These are phyloP conservation scores for Gobio gobio DNA, from an alignment of 2,113 vertebrate species.

Conservation along the genomic window DNA sequence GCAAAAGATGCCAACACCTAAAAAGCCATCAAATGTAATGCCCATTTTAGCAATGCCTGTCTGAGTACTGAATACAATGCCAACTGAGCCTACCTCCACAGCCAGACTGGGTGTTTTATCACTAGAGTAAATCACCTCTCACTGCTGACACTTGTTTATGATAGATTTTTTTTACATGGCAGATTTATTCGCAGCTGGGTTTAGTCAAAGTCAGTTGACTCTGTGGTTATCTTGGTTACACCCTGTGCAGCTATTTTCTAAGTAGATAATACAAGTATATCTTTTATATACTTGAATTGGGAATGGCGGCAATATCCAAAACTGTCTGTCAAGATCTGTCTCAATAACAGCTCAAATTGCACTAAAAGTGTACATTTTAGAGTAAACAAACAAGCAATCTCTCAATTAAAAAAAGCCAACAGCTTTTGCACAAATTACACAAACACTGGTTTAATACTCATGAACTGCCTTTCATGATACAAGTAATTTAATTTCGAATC, in stretches of 20 bases:
- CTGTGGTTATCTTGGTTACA: background rate
- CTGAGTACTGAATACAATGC: background rate
- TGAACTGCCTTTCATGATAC: background rate
- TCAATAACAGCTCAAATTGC: background rate
- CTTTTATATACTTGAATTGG: background rate
- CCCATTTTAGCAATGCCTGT: conserved; percentile 21
- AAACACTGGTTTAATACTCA: background rate
- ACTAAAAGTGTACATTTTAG: background rate
- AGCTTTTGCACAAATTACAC: background rate
- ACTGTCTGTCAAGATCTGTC: background rate
- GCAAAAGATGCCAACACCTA: conserved; percentile 37
- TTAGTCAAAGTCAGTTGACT: background rate
- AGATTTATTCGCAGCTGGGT: conserved; percentile 22
- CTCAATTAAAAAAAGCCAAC: background rate
- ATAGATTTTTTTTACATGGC: conserved; percentile 2
- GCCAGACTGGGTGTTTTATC: conserved; percentile 9
- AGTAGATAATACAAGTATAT: conserved; percentile 3
- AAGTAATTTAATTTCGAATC: background rate
- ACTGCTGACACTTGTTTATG: background rate
- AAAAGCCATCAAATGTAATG: conserved; percentile 30
- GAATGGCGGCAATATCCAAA: background rate
- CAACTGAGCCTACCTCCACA: conserved; percentile 23
- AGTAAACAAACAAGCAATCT: background rate
- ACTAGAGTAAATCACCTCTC: conserved; percentile 7
- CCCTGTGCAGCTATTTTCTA: conserved; percentile 2